Evolutionary conservation across 2,888 invertebrate species (phyloP).

Genomic region (Ligdia adustata): DNA sequence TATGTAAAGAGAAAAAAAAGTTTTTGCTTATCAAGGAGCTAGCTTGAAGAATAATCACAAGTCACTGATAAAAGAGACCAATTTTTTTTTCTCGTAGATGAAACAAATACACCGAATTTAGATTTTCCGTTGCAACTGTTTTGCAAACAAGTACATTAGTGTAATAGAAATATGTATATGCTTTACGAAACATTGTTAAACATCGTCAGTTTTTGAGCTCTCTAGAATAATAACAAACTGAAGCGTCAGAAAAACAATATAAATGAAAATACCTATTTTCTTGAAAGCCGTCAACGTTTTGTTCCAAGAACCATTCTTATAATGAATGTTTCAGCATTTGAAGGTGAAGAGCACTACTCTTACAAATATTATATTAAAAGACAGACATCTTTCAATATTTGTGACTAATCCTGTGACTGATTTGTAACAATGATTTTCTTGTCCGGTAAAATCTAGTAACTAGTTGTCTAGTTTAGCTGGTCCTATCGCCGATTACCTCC

Average conservation of each 20-base stretch:
- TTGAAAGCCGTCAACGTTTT: slow-evolving; percentile 14
- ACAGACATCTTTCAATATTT: neutral
- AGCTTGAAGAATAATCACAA: too few species aligned
- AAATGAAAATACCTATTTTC: slow-evolving; percentile 17
- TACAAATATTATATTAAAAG: neutral
- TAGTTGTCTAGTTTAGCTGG: too few species aligned
- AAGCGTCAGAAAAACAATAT: slow-evolving; percentile 15
- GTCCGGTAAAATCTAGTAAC: too few species aligned
- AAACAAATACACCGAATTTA: too few species aligned
- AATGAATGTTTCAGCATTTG: slow-evolving; percentile 13
- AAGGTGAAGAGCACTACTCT: slow-evolving; percentile 2
- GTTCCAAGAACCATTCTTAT: slow-evolving; percentile 13
- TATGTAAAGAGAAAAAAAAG: too few species aligned
- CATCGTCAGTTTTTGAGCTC: slow-evolving; percentile 17
- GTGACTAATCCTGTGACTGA: too few species aligned
- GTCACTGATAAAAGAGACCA: too few species aligned
- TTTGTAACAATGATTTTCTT: too few species aligned
- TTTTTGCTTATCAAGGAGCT: too few species aligned
- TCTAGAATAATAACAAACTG: slow-evolving; percentile 20
- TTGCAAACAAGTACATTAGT: slow-evolving; percentile 19
- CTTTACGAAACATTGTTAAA: slow-evolving; percentile 21
- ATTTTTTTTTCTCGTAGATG: too few species aligned
- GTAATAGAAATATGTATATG: slow-evolving; percentile 7
- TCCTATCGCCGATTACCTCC: too few species aligned
- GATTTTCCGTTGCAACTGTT: slow-evolving; percentile 14